phyloP scores from a whole-genome alignment of 2,113 vertebrate species.

The Nanorana parkeri region DNA sequence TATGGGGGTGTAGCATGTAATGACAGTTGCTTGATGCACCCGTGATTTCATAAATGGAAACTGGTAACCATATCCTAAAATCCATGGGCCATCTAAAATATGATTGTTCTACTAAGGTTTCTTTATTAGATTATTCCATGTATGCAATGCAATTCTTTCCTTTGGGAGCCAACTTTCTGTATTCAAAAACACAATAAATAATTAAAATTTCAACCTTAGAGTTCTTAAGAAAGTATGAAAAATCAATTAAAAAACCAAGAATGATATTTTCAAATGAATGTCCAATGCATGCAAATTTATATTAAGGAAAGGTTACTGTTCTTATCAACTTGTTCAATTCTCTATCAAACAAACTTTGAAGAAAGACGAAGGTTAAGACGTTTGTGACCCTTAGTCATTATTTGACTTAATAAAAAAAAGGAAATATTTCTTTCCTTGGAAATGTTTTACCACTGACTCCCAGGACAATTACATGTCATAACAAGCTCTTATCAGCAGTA shows the following conservation, averaged over 20 bases:
- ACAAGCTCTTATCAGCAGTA: constrained; percentile 39
- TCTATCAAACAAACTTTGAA: constrained; percentile 31
- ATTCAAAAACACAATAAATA: constrained; percentile 11
- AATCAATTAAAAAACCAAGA: constrained; percentile 22
- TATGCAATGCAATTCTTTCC: not conserved
- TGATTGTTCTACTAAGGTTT: too few species aligned
- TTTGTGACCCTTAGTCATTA: constrained; percentile 24
- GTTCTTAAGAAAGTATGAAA: constrained; percentile 10
- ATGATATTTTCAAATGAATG: constrained; percentile 5
- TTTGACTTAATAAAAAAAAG: not conserved
- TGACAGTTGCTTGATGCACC: too few species aligned
- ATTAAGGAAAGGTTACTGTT: not conserved
- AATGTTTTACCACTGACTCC: constrained; percentile 31
- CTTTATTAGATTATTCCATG: too few species aligned
- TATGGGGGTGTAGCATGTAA: too few species aligned
- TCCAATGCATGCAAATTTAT: not conserved
- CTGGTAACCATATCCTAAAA: too few species aligned
- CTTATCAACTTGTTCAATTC: constrained; percentile 8
- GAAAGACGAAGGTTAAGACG: constrained; percentile 24
- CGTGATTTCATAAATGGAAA: too few species aligned
- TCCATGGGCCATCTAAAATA: too few species aligned
- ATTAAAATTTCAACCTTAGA: constrained; percentile 6
- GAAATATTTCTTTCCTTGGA: constrained; percentile 2
- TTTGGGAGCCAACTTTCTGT: not conserved
- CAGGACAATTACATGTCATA: constrained; percentile 37